phyloP scores from a whole-genome alignment of 2,888 invertebrate species.

The Drosophila dives region DNA sequence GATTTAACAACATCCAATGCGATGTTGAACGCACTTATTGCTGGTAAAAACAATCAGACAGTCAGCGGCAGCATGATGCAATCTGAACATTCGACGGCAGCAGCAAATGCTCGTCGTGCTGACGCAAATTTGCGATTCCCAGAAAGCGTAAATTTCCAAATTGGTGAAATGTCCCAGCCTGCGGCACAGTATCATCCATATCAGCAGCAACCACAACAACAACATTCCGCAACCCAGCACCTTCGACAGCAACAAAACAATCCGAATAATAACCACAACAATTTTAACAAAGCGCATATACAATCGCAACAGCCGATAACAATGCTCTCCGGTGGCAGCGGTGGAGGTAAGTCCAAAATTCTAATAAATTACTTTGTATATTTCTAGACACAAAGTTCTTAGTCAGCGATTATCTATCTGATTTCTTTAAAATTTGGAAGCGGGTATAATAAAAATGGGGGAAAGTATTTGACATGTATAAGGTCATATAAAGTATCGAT shows the following conservation, averaged over 20 bases:
- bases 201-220: constrained; percentile 29
- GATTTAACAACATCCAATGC: constrained; percentile 55
- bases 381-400: not conserved
- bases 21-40: constrained; percentile 61
- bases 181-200: constrained; percentile 31
- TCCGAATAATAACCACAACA: constrained; percentile 26
- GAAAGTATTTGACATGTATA: not conserved
- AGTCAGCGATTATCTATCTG: not conserved
- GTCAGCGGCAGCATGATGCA: constrained; percentile 24
- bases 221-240: constrained; percentile 27
- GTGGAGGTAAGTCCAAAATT: constrained; percentile 66
- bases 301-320: constrained; percentile 52
- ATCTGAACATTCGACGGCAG: constrained; percentile 45
- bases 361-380: not conserved
- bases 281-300: constrained; percentile 55
- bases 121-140: constrained; percentile 54
- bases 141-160: constrained; percentile 53
- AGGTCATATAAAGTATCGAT: not conserved
- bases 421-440: not conserved
- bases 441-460: not conserved
- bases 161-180: constrained; percentile 41
- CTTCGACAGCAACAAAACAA: constrained; percentile 39
- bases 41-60: constrained; percentile 50
- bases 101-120: constrained; percentile 43
- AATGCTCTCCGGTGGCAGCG: constrained; percentile 60